These are phyloP conservation scores for Pachyramphus minor DNA, from an alignment of 2,113 vertebrate species.

Conservation along the genomic window DNA sequence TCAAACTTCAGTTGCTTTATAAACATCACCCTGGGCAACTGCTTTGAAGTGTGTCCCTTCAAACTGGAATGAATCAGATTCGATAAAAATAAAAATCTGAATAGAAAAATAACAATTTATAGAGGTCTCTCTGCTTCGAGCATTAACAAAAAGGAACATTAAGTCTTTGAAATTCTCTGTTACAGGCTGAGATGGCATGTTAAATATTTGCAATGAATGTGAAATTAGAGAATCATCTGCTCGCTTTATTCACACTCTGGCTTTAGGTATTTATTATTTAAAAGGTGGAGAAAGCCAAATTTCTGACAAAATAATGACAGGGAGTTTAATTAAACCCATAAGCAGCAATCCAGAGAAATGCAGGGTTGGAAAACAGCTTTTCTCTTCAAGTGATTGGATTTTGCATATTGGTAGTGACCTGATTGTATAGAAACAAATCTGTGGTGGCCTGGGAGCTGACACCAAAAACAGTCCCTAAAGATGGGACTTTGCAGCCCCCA, in stretches of 20 bases:
- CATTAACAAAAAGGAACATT: background rate
- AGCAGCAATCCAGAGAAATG: background rate
- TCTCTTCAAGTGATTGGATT: background rate
- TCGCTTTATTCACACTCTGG: background rate
- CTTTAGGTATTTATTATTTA: constrained; percentile 25
- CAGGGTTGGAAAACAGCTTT: background rate
- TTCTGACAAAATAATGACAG: constrained; percentile 4
- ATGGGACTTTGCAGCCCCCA: background rate
- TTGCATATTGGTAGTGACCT: background rate
- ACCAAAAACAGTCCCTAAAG: background rate
- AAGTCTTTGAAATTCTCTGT: constrained; percentile 3
- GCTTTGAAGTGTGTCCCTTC: background rate
- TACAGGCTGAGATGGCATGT: background rate
- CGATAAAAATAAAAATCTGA: background rate
- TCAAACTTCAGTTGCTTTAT: background rate
- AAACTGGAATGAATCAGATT: background rate
- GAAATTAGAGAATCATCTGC: background rate
- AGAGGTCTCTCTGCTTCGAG: background rate
- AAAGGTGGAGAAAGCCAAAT: constrained; percentile 15
- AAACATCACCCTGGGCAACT: background rate
- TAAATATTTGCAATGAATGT: constrained; percentile 20
- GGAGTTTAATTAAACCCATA: constrained; percentile 17
- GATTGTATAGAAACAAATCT: background rate
- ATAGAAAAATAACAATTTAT: background rate
- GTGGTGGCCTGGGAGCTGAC: background rate